These are phyloP conservation scores for Saguinus midas DNA, from an alignment of 2,113 vertebrate genomes.

Conservation along the genomic window DNA sequence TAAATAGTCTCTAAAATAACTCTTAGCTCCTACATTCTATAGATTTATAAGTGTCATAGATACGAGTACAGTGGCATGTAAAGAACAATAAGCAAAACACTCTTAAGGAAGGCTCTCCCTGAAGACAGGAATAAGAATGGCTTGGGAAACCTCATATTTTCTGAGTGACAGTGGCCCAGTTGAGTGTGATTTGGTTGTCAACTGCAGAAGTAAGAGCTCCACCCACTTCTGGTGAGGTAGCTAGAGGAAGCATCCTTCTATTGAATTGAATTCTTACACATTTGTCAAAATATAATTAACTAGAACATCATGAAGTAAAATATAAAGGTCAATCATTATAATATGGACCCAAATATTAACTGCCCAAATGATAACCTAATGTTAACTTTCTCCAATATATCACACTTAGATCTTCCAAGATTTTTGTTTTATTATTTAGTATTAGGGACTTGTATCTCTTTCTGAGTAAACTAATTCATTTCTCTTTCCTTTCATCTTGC, in stretches of 20 bases:
- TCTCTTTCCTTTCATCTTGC: not conserved
- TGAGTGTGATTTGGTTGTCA: not conserved
- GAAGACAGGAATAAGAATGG: not conserved
- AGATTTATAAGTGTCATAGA: not conserved
- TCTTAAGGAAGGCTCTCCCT: not conserved
- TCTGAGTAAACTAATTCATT: not conserved
- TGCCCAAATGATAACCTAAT: not conserved
- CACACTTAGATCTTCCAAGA: not conserved
- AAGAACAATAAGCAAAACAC: not conserved
- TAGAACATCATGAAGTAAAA: not conserved
- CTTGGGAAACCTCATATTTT: not conserved
- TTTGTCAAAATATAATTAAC: not conserved
- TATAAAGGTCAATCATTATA: not conserved
- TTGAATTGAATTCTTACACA: not conserved
- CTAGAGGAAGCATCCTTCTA: not conserved
- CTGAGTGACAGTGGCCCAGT: not conserved
- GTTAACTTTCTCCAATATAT: not conserved
- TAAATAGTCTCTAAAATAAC: conserved; percentile 24
- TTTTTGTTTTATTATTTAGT: not conserved
- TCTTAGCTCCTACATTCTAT: not conserved
- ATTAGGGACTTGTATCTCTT: not conserved
- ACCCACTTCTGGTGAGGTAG: not conserved
- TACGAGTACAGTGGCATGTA: not conserved
- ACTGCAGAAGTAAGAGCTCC: not conserved
- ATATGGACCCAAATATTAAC: not conserved